Conservation (phyloP, 2,888 invertebrate genomes). For the Hirtodrosophila duncani region DNA sequence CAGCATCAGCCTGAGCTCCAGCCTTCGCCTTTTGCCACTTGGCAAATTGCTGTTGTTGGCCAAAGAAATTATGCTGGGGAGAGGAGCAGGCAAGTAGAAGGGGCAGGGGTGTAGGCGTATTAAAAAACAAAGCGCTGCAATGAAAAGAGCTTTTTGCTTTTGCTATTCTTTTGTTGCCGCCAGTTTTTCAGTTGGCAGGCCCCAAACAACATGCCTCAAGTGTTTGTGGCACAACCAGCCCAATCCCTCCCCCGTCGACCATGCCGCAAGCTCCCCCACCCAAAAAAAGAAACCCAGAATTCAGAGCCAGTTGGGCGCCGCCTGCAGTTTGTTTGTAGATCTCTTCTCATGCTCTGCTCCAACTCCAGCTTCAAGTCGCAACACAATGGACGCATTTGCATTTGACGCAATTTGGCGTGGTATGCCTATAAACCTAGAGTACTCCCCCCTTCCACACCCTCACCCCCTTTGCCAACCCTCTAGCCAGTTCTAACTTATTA, state of each 20-base stretch:
- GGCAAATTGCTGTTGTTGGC: constrained; percentile 52
- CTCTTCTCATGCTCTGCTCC: background rate
- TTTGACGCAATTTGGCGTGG: constrained; percentile 53
- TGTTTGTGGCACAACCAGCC: constrained; percentile 44
- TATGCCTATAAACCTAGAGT: constrained; percentile 25
- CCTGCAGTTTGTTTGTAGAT: constrained; percentile 47
- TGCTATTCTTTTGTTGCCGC: constrained; percentile 44
- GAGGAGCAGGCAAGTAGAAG: too few species aligned
- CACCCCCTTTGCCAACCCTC: background rate
- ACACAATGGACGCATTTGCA: constrained; percentile 61
- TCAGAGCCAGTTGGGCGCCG: too few species aligned
- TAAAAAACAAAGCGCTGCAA: constrained; percentile 12
- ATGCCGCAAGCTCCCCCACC: background rate
- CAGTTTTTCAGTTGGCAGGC: constrained; percentile 42
- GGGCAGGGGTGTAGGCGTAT: too few species aligned
- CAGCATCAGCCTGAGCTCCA: too few species aligned
- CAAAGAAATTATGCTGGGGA: too few species aligned
- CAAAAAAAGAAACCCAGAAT: background rate
- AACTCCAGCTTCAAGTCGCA: constrained; percentile 6
- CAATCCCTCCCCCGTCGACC: background rate
- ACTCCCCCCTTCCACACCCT: background rate
- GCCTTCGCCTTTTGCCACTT: constrained; percentile 34
- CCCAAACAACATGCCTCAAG: constrained; percentile 57
- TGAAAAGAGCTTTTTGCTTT: constrained; percentile 5
- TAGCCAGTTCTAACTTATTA: constrained; percentile 43